Base-by-base conservation (phyloP, 2,113 vertebrate genomes). In the Datnioides undecimradiatus region DNA sequence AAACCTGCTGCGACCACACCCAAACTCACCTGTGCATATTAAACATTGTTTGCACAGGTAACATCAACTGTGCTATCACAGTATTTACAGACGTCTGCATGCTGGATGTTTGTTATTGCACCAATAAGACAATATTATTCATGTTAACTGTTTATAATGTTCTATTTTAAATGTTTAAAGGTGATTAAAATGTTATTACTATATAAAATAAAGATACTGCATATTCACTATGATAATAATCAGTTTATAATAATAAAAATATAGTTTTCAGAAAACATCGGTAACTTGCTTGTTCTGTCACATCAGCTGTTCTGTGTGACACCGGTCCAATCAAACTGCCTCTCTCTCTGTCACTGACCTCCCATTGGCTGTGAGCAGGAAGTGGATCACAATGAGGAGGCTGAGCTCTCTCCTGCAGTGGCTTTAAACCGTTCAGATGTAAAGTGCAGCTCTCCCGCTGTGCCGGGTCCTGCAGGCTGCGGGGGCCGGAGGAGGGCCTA, bases 401-500 rank as follows among this genome's bases (percentile, higher is more conserved):
- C 23, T 16, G 6, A 25, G 36, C 49, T 1, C 34, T 46, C 45
- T 29, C 31, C 55, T 43, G 25, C 66, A 10, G 4, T 40, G 74
- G 73, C 70, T 54, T 76, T 54, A 59, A 75, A 76, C 75, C 36
- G 41, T 80, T 73, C 78, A 84, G 48, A 86, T 82, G 82, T 65
- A 82, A 60, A 85, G 74, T 41, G 33, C 68, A 34, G 65, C 76
- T 43, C 79, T 84, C 86, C 80, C n/a, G 73, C 64, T 41, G 80
- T 72, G 79, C 48, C 8, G 84, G 64, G 58, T 33, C 64, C 4
- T 74, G 86, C 75, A 68, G 80, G 77, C 75, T 88, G 85, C 70
- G 80, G 89, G 90, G 89, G 85, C 80, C 38, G 66, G 85, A 84
- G 87, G 87, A 85, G 84, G 83, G 79, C 68, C 38, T n/a, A n/a